Evolutionary conservation across 2,797 vertebrate genomes (phyloP).

Genomic region (Aplochiton taeniatus): DNA sequence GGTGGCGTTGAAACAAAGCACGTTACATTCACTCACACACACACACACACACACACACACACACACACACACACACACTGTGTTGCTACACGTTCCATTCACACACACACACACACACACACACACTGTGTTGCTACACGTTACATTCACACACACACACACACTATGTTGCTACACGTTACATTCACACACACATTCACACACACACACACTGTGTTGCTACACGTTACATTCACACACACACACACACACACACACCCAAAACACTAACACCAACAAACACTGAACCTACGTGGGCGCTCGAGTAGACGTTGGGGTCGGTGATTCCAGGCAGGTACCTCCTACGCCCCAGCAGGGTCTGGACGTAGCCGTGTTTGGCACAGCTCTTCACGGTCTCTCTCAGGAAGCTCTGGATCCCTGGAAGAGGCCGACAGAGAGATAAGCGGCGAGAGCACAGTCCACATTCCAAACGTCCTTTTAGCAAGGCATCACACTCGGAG

Average conservation of each 20-base stretch:
- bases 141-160: not conserved
- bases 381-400: conserved; percentile 88
- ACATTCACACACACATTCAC: not conserved
- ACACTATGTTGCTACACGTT: not conserved
- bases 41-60: not conserved
- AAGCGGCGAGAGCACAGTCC: not conserved
- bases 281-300: conserved; percentile 83
- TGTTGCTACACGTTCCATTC: not conserved
- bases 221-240: not conserved
- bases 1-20: no score
- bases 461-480: no score
- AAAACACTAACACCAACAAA: not conserved
- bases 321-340: conserved; percentile 92
- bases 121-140: not conserved
- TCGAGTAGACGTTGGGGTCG: conserved; percentile 81
- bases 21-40: not conserved
- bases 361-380: conserved; percentile 86
- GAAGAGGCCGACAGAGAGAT: conserved; percentile 32
- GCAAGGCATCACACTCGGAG: no score
- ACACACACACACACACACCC: not conserved
- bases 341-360: conserved; percentile 90
- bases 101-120: not conserved
- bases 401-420: conserved; percentile 90
- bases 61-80: not conserved
- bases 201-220: not conserved